Conservation (phyloP, 2,888 invertebrate species). For the Deilephila elpenor region DNA sequence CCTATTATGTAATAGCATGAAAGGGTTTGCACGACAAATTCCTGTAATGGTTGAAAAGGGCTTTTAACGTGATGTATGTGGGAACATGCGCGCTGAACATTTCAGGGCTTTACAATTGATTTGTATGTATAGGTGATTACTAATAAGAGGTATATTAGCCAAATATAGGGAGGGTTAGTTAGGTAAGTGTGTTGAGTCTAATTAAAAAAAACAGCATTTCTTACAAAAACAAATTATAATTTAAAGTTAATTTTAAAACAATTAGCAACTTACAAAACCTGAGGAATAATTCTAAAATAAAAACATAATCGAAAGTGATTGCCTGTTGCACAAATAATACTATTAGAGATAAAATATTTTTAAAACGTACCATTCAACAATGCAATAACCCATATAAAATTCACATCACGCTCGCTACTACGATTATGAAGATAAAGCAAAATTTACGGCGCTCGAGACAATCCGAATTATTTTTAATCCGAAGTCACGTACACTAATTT, state of each 20-base stretch:
- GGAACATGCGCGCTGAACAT: neutral
- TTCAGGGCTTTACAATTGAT: neutral
- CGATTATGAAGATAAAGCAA: neutral
- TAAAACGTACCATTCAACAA: neutral
- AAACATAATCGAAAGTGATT: no score
- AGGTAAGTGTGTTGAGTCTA: no score
- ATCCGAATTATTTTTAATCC: neutral
- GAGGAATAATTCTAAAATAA: no score
- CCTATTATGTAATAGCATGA: conserved; percentile 18
- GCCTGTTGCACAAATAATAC: no score
- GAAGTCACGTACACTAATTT: neutral
- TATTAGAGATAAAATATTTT: no score
- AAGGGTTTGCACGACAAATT: conserved; percentile 1
- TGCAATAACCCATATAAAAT: neutral
- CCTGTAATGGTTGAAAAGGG: conserved; percentile 7
- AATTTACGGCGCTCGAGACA: neutral
- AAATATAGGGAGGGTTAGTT: no score
- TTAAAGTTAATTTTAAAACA: no score
- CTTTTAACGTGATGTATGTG: neutral
- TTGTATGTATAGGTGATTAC: no score
- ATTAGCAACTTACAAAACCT: no score
- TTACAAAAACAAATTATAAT: no score
- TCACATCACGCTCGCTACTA: neutral
- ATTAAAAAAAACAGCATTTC: no score
- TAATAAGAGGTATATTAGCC: no score